Evolutionary conservation across 2,797 vertebrate species (phyloP).

Genomic region (Anas capensis): DNA sequence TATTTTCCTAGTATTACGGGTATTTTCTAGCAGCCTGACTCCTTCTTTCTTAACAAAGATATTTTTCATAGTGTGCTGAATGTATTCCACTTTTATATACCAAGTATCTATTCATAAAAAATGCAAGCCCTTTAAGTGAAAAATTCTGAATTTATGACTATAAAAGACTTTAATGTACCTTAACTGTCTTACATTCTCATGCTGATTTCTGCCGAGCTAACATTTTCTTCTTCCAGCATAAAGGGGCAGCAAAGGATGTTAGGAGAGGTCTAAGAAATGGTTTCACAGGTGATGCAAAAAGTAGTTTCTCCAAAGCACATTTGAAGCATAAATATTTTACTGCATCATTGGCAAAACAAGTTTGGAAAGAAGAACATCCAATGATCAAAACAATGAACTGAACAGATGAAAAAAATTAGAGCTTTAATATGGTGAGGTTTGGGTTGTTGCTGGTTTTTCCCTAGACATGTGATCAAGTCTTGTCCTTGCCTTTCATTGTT

Average conservation of each 20-base stretch:
- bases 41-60: not conserved
- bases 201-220: constrained; percentile 1
- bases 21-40: not conserved
- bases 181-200: constrained; percentile 16
- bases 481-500: not conserved
- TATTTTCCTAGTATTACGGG: constrained; percentile 23
- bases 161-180: not conserved
- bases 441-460: not conserved
- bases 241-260: not conserved
- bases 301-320: not conserved
- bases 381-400: not conserved
- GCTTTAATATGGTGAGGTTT: not conserved
- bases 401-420: not conserved
- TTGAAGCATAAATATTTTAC: not conserved
- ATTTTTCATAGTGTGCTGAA: constrained; percentile 5
- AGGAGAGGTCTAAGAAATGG: not conserved
- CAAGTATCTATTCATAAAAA: constrained; percentile 22
- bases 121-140: constrained; percentile 24
- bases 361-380: not conserved
- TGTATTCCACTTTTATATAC: not conserved
- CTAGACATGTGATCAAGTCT: not conserved
- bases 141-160: constrained; percentile 26
- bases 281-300: not conserved
- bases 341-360: not conserved
- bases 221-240: not conserved